These are phyloP conservation scores for Mustela lutreola DNA, from an alignment of 2,113 vertebrate genomes.

Conservation along the genomic window DNA sequence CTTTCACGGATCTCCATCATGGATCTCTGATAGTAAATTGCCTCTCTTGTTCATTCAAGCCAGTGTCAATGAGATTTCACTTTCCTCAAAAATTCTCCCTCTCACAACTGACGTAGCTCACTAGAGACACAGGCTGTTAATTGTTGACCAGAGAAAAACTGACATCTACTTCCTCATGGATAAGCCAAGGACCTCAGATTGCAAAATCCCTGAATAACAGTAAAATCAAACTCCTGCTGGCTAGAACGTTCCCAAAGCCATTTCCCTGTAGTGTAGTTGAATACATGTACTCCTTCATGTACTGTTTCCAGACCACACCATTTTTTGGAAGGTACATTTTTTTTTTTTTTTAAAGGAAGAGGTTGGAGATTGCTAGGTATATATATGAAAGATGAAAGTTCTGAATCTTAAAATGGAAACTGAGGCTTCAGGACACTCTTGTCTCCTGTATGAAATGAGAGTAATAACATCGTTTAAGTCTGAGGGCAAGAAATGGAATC, in stretches of 20 bases:
- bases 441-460: background rate
- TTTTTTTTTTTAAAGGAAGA: slow-evolving; percentile 6
- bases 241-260: slow-evolving; percentile 1
- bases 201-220: background rate
- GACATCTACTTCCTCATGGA: background rate
- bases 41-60: background rate
- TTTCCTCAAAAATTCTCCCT: background rate
- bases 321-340: background rate
- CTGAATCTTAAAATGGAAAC: background rate
- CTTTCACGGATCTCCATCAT: background rate
- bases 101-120: background rate
- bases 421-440: background rate
- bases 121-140: background rate
- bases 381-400: background rate
- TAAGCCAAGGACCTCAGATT: background rate
- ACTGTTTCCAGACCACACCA: background rate
- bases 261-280: background rate
- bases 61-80: background rate
- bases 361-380: background rate
- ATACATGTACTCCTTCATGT: background rate
- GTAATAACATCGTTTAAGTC: background rate
- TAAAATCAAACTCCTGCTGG: background rate
- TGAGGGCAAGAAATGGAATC: background rate
- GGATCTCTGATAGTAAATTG: background rate
- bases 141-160: slow-evolving; percentile 1